Evolutionary conservation across 2,888 invertebrate genomes (phyloP).

Genomic region (Muscina levida): DNA sequence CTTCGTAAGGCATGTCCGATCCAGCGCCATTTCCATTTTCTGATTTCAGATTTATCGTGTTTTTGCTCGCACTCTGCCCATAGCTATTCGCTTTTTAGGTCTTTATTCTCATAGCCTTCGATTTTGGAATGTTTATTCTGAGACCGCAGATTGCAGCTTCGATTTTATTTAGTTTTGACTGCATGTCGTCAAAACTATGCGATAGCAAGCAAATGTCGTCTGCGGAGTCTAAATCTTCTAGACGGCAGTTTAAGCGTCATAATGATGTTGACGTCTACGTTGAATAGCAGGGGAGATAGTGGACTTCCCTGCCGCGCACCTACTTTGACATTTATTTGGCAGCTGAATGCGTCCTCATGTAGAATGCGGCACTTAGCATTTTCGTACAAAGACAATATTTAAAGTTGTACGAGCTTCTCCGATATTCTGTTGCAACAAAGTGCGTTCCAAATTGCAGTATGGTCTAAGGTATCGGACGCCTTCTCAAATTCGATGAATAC

Average conservation of each 20-base stretch:
- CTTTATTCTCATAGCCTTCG: no score
- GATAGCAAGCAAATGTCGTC: neutral
- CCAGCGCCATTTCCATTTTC: no score
- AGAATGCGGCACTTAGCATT: slow-evolving; percentile 7
- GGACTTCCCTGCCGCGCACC: neutral
- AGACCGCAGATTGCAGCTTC: slow-evolving; percentile 1
- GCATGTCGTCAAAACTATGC: no score
- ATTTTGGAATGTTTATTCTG: no score
- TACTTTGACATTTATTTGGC: no score
- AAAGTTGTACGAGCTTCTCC: neutral
- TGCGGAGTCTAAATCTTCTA: neutral
- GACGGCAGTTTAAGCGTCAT: no score
- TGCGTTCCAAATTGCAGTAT: neutral
- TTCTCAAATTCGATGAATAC: slow-evolving; percentile 6
- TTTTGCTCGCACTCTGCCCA: no score
- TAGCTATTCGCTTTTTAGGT: no score
- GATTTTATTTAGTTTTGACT: neutral
- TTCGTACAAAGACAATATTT: neutral
- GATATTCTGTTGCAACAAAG: neutral
- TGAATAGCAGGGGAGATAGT: neutral
- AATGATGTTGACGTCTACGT: neutral
- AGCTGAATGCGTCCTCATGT: neutral
- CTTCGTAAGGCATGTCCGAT: no score
- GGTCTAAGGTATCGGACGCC: neutral
- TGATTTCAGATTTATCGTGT: neutral